phyloP scores from a whole-genome alignment of 2,888 invertebrate genomes.

The Alsophila aescularia region DNA sequence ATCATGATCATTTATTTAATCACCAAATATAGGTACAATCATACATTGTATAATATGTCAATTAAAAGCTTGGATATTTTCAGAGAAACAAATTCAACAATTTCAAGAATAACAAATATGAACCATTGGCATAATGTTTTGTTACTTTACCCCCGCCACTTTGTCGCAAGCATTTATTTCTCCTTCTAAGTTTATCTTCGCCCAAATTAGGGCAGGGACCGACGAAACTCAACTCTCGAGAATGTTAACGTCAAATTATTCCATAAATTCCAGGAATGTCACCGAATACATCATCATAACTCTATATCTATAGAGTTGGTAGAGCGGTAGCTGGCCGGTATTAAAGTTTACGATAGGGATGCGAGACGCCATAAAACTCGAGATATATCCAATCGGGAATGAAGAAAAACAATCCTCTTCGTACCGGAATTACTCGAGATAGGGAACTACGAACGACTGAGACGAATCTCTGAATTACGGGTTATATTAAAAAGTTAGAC shows the following conservation, averaged over 20 bases:
- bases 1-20: too few relatives aligned
- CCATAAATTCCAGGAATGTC: slow-evolving; percentile 43
- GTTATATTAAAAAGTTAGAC: slow-evolving; percentile 47
- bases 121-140: too few relatives aligned
- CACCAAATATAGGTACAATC: too few relatives aligned
- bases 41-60: too few relatives aligned
- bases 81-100: too few relatives aligned
- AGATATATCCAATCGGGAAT: slow-evolving; percentile 81
- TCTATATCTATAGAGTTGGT: slow-evolving; percentile 31
- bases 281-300: slow-evolving; percentile 38
- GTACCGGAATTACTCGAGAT: slow-evolving; percentile 63
- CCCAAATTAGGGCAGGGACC: slow-evolving; percentile 19
- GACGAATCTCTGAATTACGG: slow-evolving; percentile 48
- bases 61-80: too few relatives aligned
- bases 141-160: too few relatives aligned
- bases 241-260: slow-evolving; percentile 37
- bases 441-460: slow-evolving; percentile 46
- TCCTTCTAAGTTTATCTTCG: slow-evolving; percentile 13
- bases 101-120: too few relatives aligned
- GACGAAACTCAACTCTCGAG: slow-evolving; percentile 25
- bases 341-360: slow-evolving; percentile 81
- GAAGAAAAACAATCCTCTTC: slow-evolving; percentile 80
- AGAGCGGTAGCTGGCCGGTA: slow-evolving; percentile 72
- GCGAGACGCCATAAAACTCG: slow-evolving; percentile 78
- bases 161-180: neutral